Evolutionary conservation across 2,888 invertebrate species (phyloP).

Genomic region (Brachylomia viminalis): DNA sequence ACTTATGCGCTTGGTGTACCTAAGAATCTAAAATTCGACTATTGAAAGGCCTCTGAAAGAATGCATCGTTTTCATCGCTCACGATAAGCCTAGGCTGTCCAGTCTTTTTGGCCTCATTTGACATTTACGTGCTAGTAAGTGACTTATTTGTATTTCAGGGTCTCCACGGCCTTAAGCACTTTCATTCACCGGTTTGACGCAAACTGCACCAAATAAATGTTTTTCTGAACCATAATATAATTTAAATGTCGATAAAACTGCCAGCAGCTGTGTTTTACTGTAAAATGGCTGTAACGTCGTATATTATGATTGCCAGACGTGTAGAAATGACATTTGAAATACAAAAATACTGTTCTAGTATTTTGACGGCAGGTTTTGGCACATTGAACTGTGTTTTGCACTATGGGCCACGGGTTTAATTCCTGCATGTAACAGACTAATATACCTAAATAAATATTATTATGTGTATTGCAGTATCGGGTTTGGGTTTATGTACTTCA

Average conservation of each 20-base stretch:
- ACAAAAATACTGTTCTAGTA: background rate
- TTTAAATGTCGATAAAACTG: conserved; percentile 22
- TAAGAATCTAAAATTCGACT: background rate
- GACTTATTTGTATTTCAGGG: background rate
- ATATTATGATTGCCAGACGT: conserved; percentile 1
- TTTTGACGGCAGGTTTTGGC: conserved; percentile 10
- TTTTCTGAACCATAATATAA: background rate
- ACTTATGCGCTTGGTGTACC: fast-evolving
- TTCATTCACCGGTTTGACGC: background rate
- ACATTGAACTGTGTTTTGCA: background rate
- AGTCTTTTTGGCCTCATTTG: background rate
- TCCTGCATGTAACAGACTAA: background rate
- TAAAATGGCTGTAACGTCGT: conserved; percentile 1
- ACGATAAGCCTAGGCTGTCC: background rate
- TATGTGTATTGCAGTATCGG: background rate
- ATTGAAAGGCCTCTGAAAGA: background rate
- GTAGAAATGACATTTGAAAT: background rate
- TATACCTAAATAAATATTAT: background rate
- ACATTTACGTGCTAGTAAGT: background rate
- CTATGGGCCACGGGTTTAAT: background rate
- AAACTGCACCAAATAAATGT: background rate
- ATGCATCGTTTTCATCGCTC: background rate
- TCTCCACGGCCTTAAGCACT: too few species aligned
- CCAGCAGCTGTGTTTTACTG: background rate
- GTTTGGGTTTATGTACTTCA: background rate